Evolutionary conservation across 2,888 invertebrate genomes (phyloP).

Genomic region (Ceramica pisi): DNA sequence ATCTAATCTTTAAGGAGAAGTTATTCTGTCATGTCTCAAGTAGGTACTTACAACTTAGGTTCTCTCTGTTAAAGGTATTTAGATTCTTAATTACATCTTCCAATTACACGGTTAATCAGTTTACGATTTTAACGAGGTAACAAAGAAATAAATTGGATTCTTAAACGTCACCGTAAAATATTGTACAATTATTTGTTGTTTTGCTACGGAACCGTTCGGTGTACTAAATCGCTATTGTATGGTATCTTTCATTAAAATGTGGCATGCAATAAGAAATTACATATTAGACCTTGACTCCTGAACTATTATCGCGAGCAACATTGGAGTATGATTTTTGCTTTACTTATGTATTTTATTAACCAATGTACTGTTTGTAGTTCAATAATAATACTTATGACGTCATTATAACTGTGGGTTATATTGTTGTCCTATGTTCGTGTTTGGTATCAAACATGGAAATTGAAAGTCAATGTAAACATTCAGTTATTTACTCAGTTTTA

Average conservation of each 20-base stretch:
- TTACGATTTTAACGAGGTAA: slow-evolving; percentile 47
- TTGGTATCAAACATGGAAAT: slow-evolving; percentile 19
- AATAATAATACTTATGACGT: slow-evolving; percentile 21
- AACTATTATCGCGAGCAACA: slow-evolving; percentile 47
- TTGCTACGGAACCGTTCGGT: slow-evolving; percentile 25
- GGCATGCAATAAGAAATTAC: slow-evolving; percentile 48
- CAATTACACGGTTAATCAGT: slow-evolving; percentile 54
- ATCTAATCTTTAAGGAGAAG: not conserved
- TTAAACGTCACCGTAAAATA: slow-evolving; percentile 41
- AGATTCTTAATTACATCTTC: slow-evolving; percentile 19
- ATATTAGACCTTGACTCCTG: slow-evolving; percentile 55
- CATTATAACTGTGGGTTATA: slow-evolving; percentile 20
- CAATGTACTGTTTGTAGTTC: slow-evolving; percentile 9
- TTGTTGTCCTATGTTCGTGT: slow-evolving; percentile 17
- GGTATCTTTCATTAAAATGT: slow-evolving; percentile 47
- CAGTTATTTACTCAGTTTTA: slow-evolving; percentile 45
- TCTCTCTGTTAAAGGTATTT: slow-evolving; percentile 23
- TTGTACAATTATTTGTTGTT: slow-evolving; percentile 36
- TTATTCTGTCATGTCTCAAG: slow-evolving; percentile 1
- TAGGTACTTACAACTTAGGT: not conserved
- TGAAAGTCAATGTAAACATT: slow-evolving; percentile 34
- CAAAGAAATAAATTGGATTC: slow-evolving; percentile 47
- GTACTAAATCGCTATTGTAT: slow-evolving; percentile 21
- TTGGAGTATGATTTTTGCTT: slow-evolving; percentile 49
- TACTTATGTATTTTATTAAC: slow-evolving; percentile 4